Conservation (phyloP, 2,113 vertebrate species). For the Toxostoma redivivum region DNA sequence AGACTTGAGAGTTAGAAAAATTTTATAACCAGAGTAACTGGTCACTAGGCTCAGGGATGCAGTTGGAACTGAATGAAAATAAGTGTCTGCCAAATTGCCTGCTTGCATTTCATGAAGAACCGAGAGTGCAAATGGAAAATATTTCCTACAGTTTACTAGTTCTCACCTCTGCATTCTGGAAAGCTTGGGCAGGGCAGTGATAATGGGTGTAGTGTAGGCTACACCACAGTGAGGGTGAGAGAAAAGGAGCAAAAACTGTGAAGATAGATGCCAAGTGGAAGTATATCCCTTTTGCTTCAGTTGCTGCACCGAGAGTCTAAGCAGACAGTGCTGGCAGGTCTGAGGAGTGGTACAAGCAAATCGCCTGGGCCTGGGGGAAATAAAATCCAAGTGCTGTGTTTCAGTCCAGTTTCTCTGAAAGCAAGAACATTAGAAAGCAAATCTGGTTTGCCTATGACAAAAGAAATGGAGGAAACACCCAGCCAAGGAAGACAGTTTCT, state of each 20-base stretch:
- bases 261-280: neutral
- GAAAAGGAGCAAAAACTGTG: neutral
- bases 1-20: slow-evolving; percentile 55
- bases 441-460: neutral
- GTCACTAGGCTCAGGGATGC: slow-evolving; percentile 70
- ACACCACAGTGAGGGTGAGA: neutral
- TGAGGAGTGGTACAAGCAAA: neutral
- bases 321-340: neutral
- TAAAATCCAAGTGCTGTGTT: neutral
- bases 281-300: neutral
- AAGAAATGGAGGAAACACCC: neutral
- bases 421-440: neutral
- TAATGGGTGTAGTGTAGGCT: neutral
- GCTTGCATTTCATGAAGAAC: neutral
- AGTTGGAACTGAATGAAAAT: neutral
- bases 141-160: neutral
- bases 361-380: neutral
- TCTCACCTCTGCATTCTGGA: neutral
- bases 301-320: neutral
- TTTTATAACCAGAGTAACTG: slow-evolving; percentile 67
- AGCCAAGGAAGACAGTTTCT: neutral
- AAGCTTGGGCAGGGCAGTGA: neutral
- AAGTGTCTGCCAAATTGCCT: neutral
- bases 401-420: neutral
- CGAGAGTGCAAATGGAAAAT: neutral